A percentile compares a stretch with the other conserved stretches of the same genome.
These are phyloP conservation scores for Pangasius djambal DNA, from an alignment of 2,797 vertebrate genomes.

Conservation along the genomic window DNA sequence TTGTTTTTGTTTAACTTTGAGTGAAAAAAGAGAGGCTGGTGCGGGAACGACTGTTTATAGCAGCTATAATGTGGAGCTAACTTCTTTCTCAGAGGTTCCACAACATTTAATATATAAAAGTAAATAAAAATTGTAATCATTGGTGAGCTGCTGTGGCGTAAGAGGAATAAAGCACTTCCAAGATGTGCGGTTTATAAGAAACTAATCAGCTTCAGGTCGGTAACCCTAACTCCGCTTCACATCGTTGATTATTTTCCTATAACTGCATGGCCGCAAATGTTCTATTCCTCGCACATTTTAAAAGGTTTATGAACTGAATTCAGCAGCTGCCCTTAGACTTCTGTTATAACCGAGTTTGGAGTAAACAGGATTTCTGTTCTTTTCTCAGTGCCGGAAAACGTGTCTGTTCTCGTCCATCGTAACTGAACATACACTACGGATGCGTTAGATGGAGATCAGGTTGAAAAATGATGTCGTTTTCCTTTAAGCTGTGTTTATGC, in stretches of 20 bases:
- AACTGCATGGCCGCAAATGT: background rate
- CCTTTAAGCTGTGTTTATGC: constrained; percentile 8
- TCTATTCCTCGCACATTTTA: background rate
- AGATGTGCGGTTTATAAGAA: background rate
- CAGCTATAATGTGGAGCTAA: background rate
- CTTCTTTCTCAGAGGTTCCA: background rate
- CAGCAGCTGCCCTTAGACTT: background rate
- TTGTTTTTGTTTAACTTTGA: too few relatives aligned
- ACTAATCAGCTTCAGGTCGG: background rate
- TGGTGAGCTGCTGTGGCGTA: background rate
- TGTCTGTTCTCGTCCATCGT: background rate
- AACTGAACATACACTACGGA: background rate
- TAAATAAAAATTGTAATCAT: background rate
- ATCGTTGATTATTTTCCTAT: background rate
- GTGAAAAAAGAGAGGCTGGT: too few relatives aligned
- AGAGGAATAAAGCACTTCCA: background rate
- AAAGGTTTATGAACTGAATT: background rate
- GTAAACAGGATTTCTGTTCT: background rate
- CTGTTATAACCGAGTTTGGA: background rate
- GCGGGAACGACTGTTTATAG: too few relatives aligned
- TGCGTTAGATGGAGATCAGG: background rate
- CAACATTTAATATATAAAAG: background rate
- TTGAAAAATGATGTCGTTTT: constrained; percentile 1
- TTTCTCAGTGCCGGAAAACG: background rate
- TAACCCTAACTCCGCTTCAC: background rate